phyloP scores from a whole-genome alignment of 2,888 invertebrate species.

The Argynnis bischoffii region DNA sequence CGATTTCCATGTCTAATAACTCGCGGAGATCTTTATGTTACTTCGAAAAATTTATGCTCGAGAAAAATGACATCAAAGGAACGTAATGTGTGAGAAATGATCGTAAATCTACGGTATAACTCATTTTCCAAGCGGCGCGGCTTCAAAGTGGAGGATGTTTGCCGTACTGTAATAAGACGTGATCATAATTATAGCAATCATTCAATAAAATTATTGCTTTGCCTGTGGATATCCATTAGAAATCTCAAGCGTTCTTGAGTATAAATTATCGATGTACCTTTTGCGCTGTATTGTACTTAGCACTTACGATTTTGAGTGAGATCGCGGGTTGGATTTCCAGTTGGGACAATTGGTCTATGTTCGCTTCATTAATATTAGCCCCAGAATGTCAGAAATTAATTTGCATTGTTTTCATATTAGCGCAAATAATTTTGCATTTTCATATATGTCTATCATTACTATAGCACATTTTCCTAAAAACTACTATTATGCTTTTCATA shows the following conservation, averaged over 20 bases:
- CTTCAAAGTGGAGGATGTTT: constrained; percentile 36
- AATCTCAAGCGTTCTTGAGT: too few species aligned
- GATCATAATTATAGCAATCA: constrained; percentile 23
- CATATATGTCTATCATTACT: too few species aligned
- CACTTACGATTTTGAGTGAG: background rate
- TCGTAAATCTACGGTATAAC: constrained; percentile 49
- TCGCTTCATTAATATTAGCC: too few species aligned
- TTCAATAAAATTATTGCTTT: constrained; percentile 13
- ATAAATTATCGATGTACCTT: background rate
- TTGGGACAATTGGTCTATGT: too few species aligned
- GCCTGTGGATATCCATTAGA: too few species aligned
- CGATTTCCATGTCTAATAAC: constrained; percentile 66
- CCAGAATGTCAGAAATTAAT: too few species aligned
- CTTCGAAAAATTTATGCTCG: constrained; percentile 68
- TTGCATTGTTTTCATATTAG: too few species aligned
- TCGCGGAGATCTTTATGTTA: constrained; percentile 62
- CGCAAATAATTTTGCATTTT: too few species aligned
- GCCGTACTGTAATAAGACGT: constrained; percentile 21
- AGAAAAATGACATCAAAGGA: constrained; percentile 75
- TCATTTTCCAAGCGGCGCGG: constrained; percentile 29
- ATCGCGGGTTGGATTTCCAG: too few species aligned
- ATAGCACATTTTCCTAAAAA: too few species aligned
- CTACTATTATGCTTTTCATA: too few species aligned
- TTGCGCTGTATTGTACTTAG: background rate
- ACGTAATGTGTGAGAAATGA: constrained; percentile 51